Conservation (phyloP, 2,113 vertebrate species). For the Cavia porcellus region DNA sequence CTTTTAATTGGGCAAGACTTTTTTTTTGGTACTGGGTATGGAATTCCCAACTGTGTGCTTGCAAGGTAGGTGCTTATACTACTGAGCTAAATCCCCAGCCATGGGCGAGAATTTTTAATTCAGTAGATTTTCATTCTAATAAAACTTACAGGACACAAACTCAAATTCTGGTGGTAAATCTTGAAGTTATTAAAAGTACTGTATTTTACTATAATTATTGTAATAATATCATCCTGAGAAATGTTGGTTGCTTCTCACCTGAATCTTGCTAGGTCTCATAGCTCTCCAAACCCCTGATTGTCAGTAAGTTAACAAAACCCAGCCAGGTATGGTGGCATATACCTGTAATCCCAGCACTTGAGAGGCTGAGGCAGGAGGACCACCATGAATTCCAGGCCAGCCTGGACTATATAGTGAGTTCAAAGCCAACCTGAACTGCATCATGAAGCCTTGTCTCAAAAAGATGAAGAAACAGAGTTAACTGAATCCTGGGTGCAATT, state of each 20-base stretch:
- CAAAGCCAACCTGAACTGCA: not conserved
- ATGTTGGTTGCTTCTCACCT: not conserved
- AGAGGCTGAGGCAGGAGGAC: not conserved
- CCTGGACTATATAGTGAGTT: not conserved
- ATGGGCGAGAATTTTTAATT: not conserved
- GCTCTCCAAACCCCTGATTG: not conserved
- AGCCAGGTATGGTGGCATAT: not conserved
- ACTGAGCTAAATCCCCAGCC: too few species aligned
- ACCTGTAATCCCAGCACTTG: not conserved
- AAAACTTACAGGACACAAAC: not conserved
- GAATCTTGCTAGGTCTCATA: not conserved
- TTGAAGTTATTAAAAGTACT: not conserved
- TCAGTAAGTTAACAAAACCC: slow-evolving; percentile 17
- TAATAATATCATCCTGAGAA: not conserved
- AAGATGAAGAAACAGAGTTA: too few species aligned
- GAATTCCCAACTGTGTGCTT: too few species aligned
- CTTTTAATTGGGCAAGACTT: not conserved
- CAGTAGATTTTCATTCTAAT: not conserved
- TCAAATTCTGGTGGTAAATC: not conserved
- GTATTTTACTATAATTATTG: not conserved
- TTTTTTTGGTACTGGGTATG: not conserved
- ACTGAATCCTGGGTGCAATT: too few species aligned
- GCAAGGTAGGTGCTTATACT: too few species aligned
- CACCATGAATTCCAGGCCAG: too few species aligned
- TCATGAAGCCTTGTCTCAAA: not conserved